Percentiles rank a stretch among this genome's conserved stretches.
Evolutionary conservation across 1,140 invertebrate species (phyloP).

Genomic region (Lordiphosa mommai): DNA sequence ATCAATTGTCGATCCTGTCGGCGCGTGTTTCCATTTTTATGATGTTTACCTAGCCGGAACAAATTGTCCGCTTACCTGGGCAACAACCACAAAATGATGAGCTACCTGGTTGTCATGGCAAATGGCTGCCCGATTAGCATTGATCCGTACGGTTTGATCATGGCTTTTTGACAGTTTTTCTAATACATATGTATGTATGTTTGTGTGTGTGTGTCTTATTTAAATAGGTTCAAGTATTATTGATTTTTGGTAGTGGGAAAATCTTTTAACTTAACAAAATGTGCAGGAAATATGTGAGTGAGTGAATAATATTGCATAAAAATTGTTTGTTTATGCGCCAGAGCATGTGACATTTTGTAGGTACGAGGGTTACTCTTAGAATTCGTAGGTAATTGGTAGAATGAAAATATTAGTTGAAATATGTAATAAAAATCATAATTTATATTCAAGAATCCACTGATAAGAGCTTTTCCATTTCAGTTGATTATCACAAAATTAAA

Average conservation of each 20-base stretch:
- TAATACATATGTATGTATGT: conserved; percentile 16
- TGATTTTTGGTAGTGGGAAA: conserved; percentile 54
- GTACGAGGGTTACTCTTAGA: no score
- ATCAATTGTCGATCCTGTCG: conserved; percentile 65
- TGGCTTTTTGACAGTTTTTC: conserved; percentile 69
- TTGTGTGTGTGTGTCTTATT: conserved; percentile 32
- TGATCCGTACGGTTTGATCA: conserved; percentile 64
- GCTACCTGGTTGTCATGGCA: conserved; percentile 35
- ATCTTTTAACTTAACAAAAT: conserved; percentile 29
- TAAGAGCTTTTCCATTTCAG: conserved; percentile 11
- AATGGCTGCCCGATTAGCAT: conserved; percentile 41
- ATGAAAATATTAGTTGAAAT: no score
- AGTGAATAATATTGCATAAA: conserved; percentile 46
- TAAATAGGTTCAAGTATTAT: conserved; percentile 69
- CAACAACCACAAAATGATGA: no score
- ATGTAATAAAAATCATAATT: no score
- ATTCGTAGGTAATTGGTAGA: no score
- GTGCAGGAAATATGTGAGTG: conserved; percentile 48
- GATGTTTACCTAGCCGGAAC: conserved; percentile 41
- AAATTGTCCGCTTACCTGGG: conserved; percentile 41
- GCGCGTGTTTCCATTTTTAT: conserved; percentile 66
- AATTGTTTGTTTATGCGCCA: conserved; percentile 19
- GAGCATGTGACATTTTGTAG: not conserved
- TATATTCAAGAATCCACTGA: not conserved
- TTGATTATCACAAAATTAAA: conserved; percentile 30